A percentile compares a stretch with the other conserved stretches of the same genome.
Conservation (phyloP, 1,140 invertebrate genomes). For the Polypedilum vanderplanki region DNA sequence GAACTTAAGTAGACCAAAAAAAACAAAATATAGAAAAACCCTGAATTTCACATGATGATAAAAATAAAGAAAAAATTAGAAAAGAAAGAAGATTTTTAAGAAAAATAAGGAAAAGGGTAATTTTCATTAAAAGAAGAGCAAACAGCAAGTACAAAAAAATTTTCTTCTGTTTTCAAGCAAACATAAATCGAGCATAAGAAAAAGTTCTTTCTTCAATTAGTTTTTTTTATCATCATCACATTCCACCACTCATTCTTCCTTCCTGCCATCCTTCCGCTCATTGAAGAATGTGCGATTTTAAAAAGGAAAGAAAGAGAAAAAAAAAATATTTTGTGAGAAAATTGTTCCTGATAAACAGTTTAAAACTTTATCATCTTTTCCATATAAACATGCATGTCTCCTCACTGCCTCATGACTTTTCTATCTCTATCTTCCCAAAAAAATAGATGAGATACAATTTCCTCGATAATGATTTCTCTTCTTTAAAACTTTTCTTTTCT, state of each 20-base stretch:
- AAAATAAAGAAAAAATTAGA: neutral
- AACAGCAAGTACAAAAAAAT: constrained; percentile 2
- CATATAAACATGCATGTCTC: neutral
- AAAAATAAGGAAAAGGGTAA: constrained; percentile 23
- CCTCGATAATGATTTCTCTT: constrained; percentile 22
- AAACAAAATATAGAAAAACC: too few species aligned
- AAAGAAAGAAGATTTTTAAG: neutral
- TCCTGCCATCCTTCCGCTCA: too few species aligned
- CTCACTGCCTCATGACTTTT: neutral
- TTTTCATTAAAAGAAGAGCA: neutral
- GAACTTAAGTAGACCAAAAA: too few species aligned
- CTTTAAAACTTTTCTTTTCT: neutral
- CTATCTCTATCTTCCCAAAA: neutral
- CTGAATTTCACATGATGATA: too few species aligned
- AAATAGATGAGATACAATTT: constrained; percentile 12
- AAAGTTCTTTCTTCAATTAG: constrained; percentile 24
- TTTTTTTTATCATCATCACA: constrained; percentile 2
- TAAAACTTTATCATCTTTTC: constrained; percentile 26
- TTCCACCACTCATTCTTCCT: neutral
- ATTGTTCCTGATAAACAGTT: constrained; percentile 27
- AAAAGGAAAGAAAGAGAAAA: neutral
- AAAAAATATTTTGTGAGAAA: neutral
- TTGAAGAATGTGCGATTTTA: too few species aligned
- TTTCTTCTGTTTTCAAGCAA: neutral
- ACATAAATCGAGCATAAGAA: constrained; percentile 21